Conservation (phyloP, 1,140 invertebrate species). For the Aphelinus certus region DNA sequence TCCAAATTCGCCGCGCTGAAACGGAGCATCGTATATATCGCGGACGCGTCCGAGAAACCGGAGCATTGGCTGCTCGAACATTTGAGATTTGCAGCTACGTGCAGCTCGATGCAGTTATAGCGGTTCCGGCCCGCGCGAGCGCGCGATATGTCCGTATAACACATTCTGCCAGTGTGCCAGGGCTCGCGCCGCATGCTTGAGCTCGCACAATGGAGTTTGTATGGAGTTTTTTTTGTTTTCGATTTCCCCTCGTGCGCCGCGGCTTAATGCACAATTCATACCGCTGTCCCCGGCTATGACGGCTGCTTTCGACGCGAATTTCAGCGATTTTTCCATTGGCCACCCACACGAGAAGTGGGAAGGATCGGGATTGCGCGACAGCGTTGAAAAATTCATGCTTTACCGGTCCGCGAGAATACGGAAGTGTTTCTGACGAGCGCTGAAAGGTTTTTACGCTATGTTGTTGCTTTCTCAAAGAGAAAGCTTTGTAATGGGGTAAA, state of each 20-base stretch:
- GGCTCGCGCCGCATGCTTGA: neutral
- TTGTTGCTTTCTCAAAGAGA: no score
- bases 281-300: neutral
- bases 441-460: no score
- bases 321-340: neutral
- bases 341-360: neutral
- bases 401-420: no score
- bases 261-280: constrained; percentile 25
- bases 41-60: no score
- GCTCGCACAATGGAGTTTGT: neutral
- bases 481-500: no score
- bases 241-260: neutral
- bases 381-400: neutral
- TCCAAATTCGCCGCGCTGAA: no score
- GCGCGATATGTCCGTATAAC: constrained; percentile 6
- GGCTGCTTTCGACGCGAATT: constrained; percentile 5
- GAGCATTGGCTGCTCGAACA: no score
- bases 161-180: neutral
- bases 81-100: no score
- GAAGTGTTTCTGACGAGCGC: no score
- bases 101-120: neutral
- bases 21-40: no score
- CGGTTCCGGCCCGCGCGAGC: neutral
- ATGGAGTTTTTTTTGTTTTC: neutral
- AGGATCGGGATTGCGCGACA: neutral